Evolutionary conservation across 2,113 vertebrate genomes (phyloP).

Genomic region (Dicentrarchus labrax): DNA sequence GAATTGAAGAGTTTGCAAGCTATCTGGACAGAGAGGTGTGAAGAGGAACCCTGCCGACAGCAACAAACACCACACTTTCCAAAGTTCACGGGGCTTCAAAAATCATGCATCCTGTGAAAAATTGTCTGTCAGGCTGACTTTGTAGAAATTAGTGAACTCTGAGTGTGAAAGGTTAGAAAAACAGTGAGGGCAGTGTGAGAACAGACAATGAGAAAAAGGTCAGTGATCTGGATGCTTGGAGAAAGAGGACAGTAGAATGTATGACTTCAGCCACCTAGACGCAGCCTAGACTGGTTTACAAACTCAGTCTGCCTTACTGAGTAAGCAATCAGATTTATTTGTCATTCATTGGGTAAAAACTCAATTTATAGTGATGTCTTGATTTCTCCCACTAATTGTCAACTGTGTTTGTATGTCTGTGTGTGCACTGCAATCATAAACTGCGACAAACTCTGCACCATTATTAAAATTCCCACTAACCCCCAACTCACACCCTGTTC

Average conservation of each 20-base stretch:
- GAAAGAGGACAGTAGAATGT: conserved; percentile 33
- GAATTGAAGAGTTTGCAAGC: conserved; percentile 75
- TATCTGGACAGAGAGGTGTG: conserved; percentile 75
- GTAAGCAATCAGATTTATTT: conserved; percentile 18
- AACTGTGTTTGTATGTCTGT: conserved; percentile 13
- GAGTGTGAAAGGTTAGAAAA: conserved; percentile 24
- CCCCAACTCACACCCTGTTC: conserved; percentile 20
- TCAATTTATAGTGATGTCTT: conserved; percentile 14
- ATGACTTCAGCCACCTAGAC: neutral
- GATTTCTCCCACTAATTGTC: conserved; percentile 20
- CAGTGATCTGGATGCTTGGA: conserved; percentile 40
- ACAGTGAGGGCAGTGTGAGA: neutral
- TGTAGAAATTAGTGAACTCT: neutral
- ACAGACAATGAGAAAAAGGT: conserved; percentile 38
- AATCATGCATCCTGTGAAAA: conserved; percentile 24
- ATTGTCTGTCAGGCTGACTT: conserved; percentile 13
- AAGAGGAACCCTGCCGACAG: conserved; percentile 68
- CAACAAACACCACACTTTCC: conserved; percentile 56
- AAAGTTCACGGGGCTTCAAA: conserved; percentile 56
- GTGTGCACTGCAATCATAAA: neutral
- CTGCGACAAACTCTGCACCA: conserved; percentile 2
- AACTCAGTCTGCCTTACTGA: conserved; percentile 16
- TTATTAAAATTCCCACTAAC: neutral
- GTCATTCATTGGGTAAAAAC: conserved; percentile 25
- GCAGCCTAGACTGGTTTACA: conserved; percentile 20